Percentiles rank a stretch among this genome's conserved stretches.
Evolutionary conservation across 2,888 invertebrate species (phyloP).

Genomic region (Epistrophella euchroma): DNA sequence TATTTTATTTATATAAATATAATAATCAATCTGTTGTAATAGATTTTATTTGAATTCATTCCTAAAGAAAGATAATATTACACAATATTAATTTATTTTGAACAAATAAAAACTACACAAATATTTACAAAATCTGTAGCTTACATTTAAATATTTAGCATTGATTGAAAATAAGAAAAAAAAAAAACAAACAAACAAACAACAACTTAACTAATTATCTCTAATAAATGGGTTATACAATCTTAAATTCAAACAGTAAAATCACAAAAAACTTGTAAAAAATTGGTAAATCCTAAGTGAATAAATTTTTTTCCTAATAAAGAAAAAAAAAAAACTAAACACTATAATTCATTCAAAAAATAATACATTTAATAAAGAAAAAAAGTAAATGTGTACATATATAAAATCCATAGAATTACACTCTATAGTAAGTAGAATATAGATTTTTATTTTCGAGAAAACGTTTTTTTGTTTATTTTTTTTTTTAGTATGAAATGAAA

Average conservation of each 20-base stretch:
- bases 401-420: slow-evolving; percentile 46
- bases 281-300: slow-evolving; percentile 17
- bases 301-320: slow-evolving; percentile 37
- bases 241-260: slow-evolving; percentile 39
- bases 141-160: slow-evolving; percentile 76
- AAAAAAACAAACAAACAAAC: slow-evolving; percentile 24
- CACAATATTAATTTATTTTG: slow-evolving; percentile 39
- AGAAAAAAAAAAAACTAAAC: slow-evolving; percentile 32
- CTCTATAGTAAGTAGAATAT: slow-evolving; percentile 46
- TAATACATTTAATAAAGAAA: slow-evolving; percentile 44
- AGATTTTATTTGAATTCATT: slow-evolving; percentile 67
- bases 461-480: slow-evolving; percentile 38
- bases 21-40: slow-evolving; percentile 66
- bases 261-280: slow-evolving; percentile 45
- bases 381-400: slow-evolving; percentile 58
- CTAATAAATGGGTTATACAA: slow-evolving; percentile 44
- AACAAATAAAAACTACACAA: slow-evolving; percentile 44
- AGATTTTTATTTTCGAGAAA: slow-evolving; percentile 53
- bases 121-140: slow-evolving; percentile 50
- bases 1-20: slow-evolving; percentile 68
- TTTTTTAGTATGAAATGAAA: slow-evolving; percentile 48
- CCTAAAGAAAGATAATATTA: slow-evolving; percentile 57
- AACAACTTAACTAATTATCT: slow-evolving; percentile 10
- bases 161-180: slow-evolving; percentile 77
- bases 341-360: slow-evolving; percentile 44